Evolutionary conservation across 2,797 vertebrate genomes (phyloP).

Genomic region (Sebastes cheni): DNA sequence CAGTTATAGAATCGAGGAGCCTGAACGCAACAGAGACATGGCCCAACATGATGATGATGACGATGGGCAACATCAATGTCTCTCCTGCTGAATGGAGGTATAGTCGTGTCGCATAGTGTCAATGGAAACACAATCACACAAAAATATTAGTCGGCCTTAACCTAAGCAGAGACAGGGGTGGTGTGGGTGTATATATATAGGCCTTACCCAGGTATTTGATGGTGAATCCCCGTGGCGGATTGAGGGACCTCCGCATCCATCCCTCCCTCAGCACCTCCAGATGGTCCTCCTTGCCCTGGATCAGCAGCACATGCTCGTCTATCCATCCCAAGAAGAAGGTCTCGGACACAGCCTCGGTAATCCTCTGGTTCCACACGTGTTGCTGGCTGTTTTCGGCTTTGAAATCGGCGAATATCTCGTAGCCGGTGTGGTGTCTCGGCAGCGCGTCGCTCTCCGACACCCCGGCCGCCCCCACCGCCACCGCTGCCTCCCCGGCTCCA

Average conservation of each 20-base stretch:
- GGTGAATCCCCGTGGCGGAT: constrained; percentile 91
- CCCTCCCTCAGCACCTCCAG: constrained; percentile 94
- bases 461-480: constrained; percentile 47
- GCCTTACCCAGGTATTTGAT: constrained; percentile 94
- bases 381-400: constrained; percentile 93
- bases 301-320: constrained; percentile 94
- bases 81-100: not conserved
- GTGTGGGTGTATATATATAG: not conserved
- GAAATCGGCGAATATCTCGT: constrained; percentile 97
- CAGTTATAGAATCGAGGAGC: not conserved
- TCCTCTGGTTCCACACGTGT: constrained; percentile 93
- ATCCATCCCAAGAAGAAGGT: constrained; percentile 98
- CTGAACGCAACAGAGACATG: not conserved
- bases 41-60: not conserved
- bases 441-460: constrained; percentile 82
- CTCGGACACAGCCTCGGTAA: constrained; percentile 92
- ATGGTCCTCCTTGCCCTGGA: constrained; percentile 95
- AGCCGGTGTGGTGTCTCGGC: constrained; percentile 91
- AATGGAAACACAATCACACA: not conserved
- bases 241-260: constrained; percentile 92
- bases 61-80: not conserved
- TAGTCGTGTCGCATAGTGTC: not conserved
- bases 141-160: not conserved
- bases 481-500: constrained; percentile 36
- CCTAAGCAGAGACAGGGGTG: not conserved